Conservation (phyloP, 1,140 invertebrate genomes). For the Atopsyche davidsoni region DNA sequence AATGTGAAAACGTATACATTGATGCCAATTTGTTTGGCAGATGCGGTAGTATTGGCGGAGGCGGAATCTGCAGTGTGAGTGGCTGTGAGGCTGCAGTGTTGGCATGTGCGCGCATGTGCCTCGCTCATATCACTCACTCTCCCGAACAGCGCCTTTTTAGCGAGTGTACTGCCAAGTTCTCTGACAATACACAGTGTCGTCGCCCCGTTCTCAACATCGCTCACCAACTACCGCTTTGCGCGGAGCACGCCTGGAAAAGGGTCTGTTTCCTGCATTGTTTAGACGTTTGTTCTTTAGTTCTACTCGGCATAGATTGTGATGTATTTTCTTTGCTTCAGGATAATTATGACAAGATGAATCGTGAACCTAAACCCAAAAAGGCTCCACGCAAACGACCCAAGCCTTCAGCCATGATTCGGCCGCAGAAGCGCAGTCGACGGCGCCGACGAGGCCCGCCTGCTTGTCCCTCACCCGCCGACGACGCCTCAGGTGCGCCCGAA, state of each 20-base stretch:
- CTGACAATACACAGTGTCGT: constrained; percentile 82
- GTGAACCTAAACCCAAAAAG: constrained; percentile 72
- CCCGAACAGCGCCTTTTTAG: constrained; percentile 82
- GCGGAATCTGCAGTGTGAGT: constrained; percentile 27
- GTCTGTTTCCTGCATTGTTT: too few relatives aligned
- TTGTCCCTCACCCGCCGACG: constrained; percentile 26
- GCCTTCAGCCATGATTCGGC: constrained; percentile 63
- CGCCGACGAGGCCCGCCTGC: constrained; percentile 23
- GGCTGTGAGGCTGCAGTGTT: constrained; percentile 60
- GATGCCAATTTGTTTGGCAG: not conserved
- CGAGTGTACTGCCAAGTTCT: constrained; percentile 83
- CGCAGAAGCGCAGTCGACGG: constrained; percentile 60
- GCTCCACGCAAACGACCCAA: constrained; percentile 68
- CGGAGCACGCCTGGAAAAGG: constrained; percentile 71
- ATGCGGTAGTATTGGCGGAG: constrained; percentile 27
- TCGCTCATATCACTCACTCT: constrained; percentile 80
- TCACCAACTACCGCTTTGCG: constrained; percentile 77
- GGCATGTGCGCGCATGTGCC: constrained; percentile 77
- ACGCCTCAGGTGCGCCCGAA: not conserved
- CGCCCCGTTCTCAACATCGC: constrained; percentile 80
- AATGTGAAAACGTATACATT: too few relatives aligned
- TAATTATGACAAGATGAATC: constrained; percentile 66
- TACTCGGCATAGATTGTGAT: not conserved
- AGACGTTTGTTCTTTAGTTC: too few relatives aligned
- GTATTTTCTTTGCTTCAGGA: constrained; percentile 48